Base-by-base conservation (phyloP, 1,140 invertebrate genomes). In the Aricia agestis region DNA sequence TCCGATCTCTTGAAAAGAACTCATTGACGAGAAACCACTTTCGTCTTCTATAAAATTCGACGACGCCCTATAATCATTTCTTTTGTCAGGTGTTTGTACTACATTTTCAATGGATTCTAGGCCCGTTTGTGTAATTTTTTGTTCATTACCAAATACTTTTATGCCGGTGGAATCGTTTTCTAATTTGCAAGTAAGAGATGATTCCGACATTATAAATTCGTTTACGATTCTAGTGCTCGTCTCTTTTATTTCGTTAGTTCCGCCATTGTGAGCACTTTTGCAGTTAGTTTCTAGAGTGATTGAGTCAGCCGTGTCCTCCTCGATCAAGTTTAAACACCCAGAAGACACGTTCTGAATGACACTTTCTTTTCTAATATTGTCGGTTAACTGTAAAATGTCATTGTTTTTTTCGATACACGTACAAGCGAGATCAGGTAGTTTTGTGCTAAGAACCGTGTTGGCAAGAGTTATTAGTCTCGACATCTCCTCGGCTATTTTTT, bases 11-110 rank as follows among this genome's bases (percentile, higher is more conserved):
- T 96, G 95, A 78, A 96, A 96, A 3, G 95, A 96, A 82, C 94
- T 96, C 91, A 96, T 95, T 2, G 95, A 96, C 13, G 95, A 96
- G 83, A 97, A 97, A 13, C 96, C 96, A 79, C 95, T 96, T 80
- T 97, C 96, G 75, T 96, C 95, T 80, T 97, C 96, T 63, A 89
- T 82, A 65, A 87, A 88, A 79, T 87, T 84, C 19, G 80, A 78
- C 17, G 80, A 57, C 86, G 92, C 72, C 93, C 94, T 84, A 68
- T 82, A 86, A 41, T 86, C 83, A 58, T 76, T 83, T 73, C 78
- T 81, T 78, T 83, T 87, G 41, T 83, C 78, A 67, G 77, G 63
- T 52, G 78, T 92, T 86, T 75, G 93, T 71, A 77, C 71, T 59
- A 73, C 69, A 75, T 83, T 82, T 52, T 68, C 76, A 69, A 76